Evolutionary conservation across 1,140 invertebrate species (phyloP), one percentile per base, ranked within the genome.

Genomic region (Eubasilissa regina): DNA sequence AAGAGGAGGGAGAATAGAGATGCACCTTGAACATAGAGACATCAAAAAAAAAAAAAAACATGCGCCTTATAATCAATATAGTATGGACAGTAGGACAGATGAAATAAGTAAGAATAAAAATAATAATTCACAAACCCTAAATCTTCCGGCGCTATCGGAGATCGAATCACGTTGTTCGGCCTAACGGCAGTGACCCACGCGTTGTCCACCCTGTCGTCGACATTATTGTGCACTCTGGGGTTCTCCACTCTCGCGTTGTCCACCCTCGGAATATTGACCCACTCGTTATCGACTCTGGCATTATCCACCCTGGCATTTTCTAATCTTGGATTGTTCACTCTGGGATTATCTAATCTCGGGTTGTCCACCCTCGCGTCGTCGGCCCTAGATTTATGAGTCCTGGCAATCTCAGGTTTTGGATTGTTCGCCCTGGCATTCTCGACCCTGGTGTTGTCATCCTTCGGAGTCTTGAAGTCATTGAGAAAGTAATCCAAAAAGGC

Each of bases 201-300:
- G 21, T 70, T 70, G 47, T 70, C 66, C 15, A 70, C 17, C 13
- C 35, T 70, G 45, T 70, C 66, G 3, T 70, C 47, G 3, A 12
- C n/a, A 15, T 12, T 1, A 8, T 51, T 51, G 11, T 15, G n/a
- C 48, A 51, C 8, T 15, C 9, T 1, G 25, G 25, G 25, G 6
- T 35, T 35, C 25, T 35, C 25, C 48, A 8, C n/a, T 51, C 48
- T 51, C 48, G 8, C n/a, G 6, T 51, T 51, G 11, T 51, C 48
- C 48, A 13, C 10, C 12, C 60, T 64, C 10, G 35, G 35, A 35
- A 12, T 25, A 58, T 58, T 58, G 21, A 15, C 35, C 60, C 21
- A 25, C 19, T 21, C 25, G 7, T 64, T 25, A 4, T 72, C 8
- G 7, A 25, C 51, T 9, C 10, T 3, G 0, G n/a, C 19, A 4